Conservation (phyloP, 2,113 vertebrate species). For the Collichthys lucidus region DNA sequence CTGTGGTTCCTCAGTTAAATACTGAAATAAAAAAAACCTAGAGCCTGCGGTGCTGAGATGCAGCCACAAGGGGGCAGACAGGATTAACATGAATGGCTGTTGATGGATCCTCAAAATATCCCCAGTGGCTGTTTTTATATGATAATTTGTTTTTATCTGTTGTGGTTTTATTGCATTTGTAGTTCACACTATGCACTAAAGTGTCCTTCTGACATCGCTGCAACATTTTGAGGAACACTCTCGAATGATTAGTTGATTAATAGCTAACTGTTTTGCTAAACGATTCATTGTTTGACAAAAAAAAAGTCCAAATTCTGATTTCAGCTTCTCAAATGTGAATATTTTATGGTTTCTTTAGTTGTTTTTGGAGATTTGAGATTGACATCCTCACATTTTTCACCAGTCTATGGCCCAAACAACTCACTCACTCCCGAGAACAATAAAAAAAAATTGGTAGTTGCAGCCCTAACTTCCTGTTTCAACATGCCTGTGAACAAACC, state of each 20-base stretch:
- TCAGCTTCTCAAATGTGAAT: too few relatives aligned
- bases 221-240: background rate
- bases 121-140: background rate
- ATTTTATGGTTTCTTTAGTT: too few relatives aligned
- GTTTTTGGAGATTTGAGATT: too few relatives aligned
- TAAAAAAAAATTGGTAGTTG: too few relatives aligned
- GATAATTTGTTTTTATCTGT: background rate
- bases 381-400: too few relatives aligned
- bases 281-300: too few relatives aligned
- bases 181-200: too few relatives aligned
- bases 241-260: background rate
- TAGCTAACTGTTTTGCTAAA: too few relatives aligned
- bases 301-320: too few relatives aligned
- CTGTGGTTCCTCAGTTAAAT: background rate
- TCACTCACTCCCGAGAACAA: too few relatives aligned
- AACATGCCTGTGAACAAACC: background rate
- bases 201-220: background rate
- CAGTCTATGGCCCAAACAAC: too few relatives aligned
- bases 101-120: background rate
- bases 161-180: background rate
- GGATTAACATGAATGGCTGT: background rate
- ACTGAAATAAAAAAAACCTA: background rate
- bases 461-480: background rate
- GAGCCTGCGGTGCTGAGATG: background rate
- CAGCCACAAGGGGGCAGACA: slow-evolving; percentile 29